phyloP scores from a whole-genome alignment of 2,113 vertebrate species.

The Bos javanicus region DNA sequence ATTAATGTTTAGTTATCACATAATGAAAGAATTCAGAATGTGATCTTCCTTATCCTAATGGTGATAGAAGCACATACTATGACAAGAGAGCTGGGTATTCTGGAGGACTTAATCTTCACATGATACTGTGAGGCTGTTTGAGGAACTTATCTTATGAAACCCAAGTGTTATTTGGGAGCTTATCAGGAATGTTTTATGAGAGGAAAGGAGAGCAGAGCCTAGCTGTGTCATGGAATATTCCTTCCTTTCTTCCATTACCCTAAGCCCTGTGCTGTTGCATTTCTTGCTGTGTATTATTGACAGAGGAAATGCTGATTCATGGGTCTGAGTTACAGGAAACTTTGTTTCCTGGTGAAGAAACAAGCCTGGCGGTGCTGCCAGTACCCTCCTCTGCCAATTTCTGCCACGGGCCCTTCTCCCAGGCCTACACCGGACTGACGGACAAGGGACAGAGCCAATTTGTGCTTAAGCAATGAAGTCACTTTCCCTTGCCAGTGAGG shows the following conservation, averaged over 20 bases:
- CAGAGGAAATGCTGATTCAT: slow-evolving; percentile 80
- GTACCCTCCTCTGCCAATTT: slow-evolving; percentile 39
- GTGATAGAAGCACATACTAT: not conserved
- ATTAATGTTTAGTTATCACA: not conserved
- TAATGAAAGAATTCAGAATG: not conserved
- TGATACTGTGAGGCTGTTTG: not conserved
- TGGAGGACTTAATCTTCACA: not conserved
- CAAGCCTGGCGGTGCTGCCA: slow-evolving; percentile 51
- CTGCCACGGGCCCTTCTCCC: slow-evolving; percentile 46
- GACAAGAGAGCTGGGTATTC: not conserved
- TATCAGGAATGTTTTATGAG: slow-evolving; percentile 50
- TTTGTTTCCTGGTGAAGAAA: slow-evolving; percentile 80
- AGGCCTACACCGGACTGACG: not conserved
- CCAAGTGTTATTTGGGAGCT: slow-evolving; percentile 41
- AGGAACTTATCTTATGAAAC: slow-evolving; percentile 45
- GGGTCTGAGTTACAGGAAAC: slow-evolving; percentile 80
- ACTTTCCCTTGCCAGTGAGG: slow-evolving; percentile 20
- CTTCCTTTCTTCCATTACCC: slow-evolving; percentile 61
- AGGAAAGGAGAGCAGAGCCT: slow-evolving; percentile 35
- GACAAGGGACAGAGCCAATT: not conserved
- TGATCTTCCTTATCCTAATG: not conserved
- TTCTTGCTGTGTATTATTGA: slow-evolving; percentile 77
- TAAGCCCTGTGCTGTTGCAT: slow-evolving; percentile 23
- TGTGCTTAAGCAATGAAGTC: slow-evolving; percentile 40
- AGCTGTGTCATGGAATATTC: slow-evolving; percentile 73